A percentile compares a stretch with the other conserved stretches of the same genome.
Evolutionary conservation across 1,140 invertebrate species (phyloP).

Genomic region (Diorhabda elongata): DNA sequence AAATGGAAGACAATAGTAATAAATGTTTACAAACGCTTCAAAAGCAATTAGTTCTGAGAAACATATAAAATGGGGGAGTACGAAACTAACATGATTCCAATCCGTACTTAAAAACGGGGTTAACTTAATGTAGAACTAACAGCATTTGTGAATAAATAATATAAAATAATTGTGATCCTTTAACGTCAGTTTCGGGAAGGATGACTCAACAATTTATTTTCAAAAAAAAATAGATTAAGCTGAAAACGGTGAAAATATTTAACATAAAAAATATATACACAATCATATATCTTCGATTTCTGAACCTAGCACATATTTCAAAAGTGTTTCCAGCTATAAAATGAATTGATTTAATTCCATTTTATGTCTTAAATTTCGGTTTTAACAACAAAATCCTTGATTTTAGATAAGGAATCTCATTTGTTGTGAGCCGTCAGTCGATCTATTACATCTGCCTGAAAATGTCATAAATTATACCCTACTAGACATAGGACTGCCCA

Average conservation of each 20-base stretch:
- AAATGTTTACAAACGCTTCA: too few species aligned
- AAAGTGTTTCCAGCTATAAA: not conserved
- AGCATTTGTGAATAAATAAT: too few species aligned
- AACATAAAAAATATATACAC: not conserved
- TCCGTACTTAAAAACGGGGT: too few species aligned
- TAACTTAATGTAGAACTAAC: too few species aligned
- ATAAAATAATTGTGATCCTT: too few species aligned
- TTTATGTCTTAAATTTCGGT: not conserved
- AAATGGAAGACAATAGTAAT: too few species aligned
- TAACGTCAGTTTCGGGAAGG: too few species aligned
- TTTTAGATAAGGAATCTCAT: slow-evolving; percentile 2
- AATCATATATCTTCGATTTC: not conserved
- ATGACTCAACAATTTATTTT: too few species aligned
- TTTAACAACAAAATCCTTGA: slow-evolving; percentile 2
- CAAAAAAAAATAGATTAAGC: too few species aligned
- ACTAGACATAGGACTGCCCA: not conserved
- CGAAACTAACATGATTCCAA: too few species aligned
- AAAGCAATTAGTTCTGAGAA: too few species aligned
- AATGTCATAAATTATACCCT: slow-evolving; percentile 2
- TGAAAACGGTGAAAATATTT: not conserved
- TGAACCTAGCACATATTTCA: not conserved
- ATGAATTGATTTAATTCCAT: not conserved
- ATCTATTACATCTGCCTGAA: slow-evolving; percentile 2
- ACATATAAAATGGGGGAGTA: too few species aligned
- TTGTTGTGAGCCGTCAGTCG: slow-evolving; percentile 1